Evolutionary conservation across 1,140 invertebrate species (phyloP).

Genomic region (Drosophila pseudoobscura): DNA sequence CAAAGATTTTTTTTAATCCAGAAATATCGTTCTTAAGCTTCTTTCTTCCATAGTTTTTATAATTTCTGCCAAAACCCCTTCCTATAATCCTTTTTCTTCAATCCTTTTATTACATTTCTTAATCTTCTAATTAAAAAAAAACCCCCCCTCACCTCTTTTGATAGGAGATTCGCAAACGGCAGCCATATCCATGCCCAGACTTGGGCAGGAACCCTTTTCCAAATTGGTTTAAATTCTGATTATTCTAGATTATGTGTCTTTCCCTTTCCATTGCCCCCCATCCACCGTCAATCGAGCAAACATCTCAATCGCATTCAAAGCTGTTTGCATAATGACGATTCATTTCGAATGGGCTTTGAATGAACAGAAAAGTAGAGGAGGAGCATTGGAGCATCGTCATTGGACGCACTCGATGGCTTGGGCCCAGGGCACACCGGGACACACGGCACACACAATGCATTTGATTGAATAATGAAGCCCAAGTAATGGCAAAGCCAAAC

Average conservation of each 20-base stretch:
- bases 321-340: constrained; percentile 27
- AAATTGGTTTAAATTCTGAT: constrained; percentile 17
- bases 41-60: too few species aligned
- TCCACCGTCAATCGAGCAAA: background rate
- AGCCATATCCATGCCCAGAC: too few species aligned
- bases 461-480: constrained; percentile 74
- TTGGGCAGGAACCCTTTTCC: background rate
- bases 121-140: too few species aligned
- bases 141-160: too few species aligned
- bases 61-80: too few species aligned
- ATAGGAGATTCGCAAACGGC: too few species aligned
- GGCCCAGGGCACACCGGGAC: constrained; percentile 15
- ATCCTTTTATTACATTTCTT: too few species aligned
- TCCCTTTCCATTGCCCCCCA: too few species aligned
- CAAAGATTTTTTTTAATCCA: too few species aligned
- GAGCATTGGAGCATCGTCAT: constrained; percentile 6
- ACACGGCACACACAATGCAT: constrained; percentile 61
- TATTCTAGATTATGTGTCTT: constrained; percentile 21
- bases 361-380: constrained; percentile 16
- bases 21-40: too few species aligned
- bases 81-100: too few species aligned
- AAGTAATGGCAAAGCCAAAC: constrained; percentile 68
- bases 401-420: constrained; percentile 20
- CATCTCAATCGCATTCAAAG: constrained; percentile 3
- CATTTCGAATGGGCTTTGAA: constrained; percentile 5